Percentiles rank a stretch among this genome's conserved stretches.
Conservation (phyloP, 1,140 invertebrate genomes). For the Pinna nobilis region DNA sequence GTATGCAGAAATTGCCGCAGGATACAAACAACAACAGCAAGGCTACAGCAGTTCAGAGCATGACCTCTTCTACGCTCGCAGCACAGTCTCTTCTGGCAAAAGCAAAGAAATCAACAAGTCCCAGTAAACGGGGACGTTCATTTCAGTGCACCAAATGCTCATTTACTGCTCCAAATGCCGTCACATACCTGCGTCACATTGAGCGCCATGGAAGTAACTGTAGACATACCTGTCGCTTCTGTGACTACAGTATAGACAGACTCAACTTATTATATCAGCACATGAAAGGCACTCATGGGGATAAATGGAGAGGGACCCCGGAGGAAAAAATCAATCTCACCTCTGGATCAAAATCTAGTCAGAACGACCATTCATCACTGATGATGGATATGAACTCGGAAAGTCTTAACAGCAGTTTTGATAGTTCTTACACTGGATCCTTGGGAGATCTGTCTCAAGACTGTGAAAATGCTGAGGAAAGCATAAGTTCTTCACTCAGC, state of each 20-base stretch:
- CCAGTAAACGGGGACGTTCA: constrained; percentile 50
- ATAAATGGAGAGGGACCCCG: constrained; percentile 54
- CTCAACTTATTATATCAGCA: constrained; percentile 68
- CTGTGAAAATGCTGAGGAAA: constrained; percentile 23
- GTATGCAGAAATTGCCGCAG: constrained; percentile 8
- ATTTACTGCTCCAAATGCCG: constrained; percentile 64
- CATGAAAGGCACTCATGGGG: constrained; percentile 63
- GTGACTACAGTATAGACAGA: constrained; percentile 70
- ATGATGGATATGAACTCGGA: constrained; percentile 14
- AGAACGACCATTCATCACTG: background rate
- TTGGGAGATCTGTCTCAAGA: constrained; percentile 19
- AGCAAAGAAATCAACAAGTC: constrained; percentile 53
- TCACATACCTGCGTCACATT: constrained; percentile 65
- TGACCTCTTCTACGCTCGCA: background rate
- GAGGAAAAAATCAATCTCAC: constrained; percentile 53
- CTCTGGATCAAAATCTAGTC: constrained; percentile 12
- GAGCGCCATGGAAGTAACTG: constrained; percentile 67
- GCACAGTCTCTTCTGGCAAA: constrained; percentile 24
- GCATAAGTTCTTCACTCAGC: constrained; percentile 24
- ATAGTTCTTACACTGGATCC: constrained; percentile 23
- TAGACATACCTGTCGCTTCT: constrained; percentile 64
- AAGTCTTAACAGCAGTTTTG: constrained; percentile 32
- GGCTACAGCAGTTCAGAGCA: background rate
- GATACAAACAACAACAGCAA: constrained; percentile 22
- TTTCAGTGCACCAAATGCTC: constrained; percentile 70